phyloP scores from a whole-genome alignment of 2,113 vertebrate genomes.

The Porphyrio hochstetteri region DNA sequence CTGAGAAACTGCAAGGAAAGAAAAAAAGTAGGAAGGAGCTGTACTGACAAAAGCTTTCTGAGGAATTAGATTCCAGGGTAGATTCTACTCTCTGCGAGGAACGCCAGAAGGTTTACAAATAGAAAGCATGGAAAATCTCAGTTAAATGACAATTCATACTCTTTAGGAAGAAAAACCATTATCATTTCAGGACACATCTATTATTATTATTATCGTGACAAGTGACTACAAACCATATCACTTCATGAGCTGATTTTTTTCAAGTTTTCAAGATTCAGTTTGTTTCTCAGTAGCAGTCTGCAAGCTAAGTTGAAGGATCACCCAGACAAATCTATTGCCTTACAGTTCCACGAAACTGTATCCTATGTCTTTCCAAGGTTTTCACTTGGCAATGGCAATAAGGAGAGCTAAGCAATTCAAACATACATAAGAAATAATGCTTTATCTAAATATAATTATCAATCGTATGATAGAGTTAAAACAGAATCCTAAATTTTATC shows the following conservation, averaged over 20 bases:
- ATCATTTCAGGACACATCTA: neutral
- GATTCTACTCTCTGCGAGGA: neutral
- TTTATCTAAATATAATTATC: neutral
- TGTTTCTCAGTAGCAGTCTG: neutral
- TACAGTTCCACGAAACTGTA: neutral
- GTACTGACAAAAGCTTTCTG: neutral
- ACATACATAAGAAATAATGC: neutral
- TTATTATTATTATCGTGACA: neutral
- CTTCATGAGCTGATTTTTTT: neutral
- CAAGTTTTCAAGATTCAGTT: neutral
- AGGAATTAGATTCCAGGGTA: neutral
- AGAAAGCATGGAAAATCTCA: neutral
- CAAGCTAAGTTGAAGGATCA: neutral
- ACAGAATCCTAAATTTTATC: neutral
- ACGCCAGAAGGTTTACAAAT: neutral
- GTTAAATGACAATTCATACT: neutral
- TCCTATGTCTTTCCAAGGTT: neutral
- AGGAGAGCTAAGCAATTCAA: neutral
- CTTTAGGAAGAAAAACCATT: neutral
- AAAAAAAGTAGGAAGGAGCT: neutral
- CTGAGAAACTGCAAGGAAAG: neutral
- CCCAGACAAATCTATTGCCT: neutral
- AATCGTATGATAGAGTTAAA: neutral
- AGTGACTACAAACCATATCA: neutral
- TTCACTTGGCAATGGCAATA: neutral